These are phyloP conservation scores for Paramuricea clavata DNA, from an alignment of 92 coral and sea anemone genomes.

Conservation along the genomic window DNA sequence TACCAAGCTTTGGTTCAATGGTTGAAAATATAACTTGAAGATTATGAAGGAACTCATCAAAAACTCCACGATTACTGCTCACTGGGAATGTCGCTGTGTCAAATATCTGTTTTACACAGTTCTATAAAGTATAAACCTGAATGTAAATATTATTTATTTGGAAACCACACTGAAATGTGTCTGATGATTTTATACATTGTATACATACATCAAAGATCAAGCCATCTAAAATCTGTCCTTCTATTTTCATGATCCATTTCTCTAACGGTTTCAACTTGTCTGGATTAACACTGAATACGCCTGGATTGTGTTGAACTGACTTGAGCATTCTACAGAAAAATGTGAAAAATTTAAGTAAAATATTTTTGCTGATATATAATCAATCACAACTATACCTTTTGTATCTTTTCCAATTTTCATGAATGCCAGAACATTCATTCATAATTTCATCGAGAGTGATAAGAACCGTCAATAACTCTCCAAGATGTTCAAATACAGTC, in stretches of 20 bases:
- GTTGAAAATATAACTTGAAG: conserved; percentile 82
- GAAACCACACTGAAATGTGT: too few relatives aligned
- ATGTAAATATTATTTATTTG: not conserved
- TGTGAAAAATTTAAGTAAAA: not conserved
- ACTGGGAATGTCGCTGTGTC: conserved; percentile 79
- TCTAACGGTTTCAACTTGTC: conserved; percentile 93
- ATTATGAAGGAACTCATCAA: conserved; percentile 88
- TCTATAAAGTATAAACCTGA: conserved; percentile 58
- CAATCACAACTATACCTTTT: conserved; percentile 68
- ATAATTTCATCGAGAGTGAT: conserved; percentile 91
- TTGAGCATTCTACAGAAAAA: conserved; percentile 80
- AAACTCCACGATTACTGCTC: conserved; percentile 80
- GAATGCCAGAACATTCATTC: conserved; percentile 90
- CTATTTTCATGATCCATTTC: conserved; percentile 91
- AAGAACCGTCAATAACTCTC: conserved; percentile 80
- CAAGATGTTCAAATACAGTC: conserved; percentile 99
- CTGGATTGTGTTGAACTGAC: conserved; percentile 91
- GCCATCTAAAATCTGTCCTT: conserved; percentile 97
- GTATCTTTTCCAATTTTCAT: conserved; percentile 96
- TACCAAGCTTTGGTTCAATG: conserved; percentile 90
- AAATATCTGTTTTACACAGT: conserved; percentile 93
- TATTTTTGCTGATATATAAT: not conserved
- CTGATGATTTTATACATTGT: not conserved
- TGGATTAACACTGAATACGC: conserved; percentile 91
- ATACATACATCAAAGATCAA: conserved; percentile 73